phyloP scores from a whole-genome alignment of 2,888 invertebrate species.

The Drosophila limbata region DNA sequence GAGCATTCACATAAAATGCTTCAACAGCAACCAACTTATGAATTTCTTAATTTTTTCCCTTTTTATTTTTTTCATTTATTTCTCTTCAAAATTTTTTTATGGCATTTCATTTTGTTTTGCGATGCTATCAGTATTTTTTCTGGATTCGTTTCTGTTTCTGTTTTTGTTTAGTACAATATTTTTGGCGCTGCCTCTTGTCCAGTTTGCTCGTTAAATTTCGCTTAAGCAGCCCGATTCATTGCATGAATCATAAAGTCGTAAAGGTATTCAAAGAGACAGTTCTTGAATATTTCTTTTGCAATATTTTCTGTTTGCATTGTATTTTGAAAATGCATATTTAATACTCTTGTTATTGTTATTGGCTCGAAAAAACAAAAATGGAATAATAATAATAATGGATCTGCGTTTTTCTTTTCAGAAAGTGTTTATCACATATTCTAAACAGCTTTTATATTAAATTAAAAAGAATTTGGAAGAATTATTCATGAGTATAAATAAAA shows the following conservation, averaged over 20 bases:
- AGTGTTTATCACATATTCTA: too few species aligned
- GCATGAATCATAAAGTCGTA: slow-evolving; percentile 66
- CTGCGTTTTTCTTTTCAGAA: not conserved
- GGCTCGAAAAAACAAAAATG: too few species aligned
- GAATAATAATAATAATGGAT: too few species aligned
- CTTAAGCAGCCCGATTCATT: slow-evolving; percentile 46
- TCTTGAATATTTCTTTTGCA: slow-evolving; percentile 8
- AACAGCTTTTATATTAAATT: too few species aligned
- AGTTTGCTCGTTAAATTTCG: slow-evolving; percentile 57
- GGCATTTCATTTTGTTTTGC: slow-evolving; percentile 62
- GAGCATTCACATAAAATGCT: slow-evolving; percentile 60
- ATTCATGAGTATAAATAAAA: too few species aligned
- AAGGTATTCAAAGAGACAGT: slow-evolving; percentile 36
- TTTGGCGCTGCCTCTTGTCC: slow-evolving; percentile 30
- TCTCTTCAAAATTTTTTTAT: slow-evolving; percentile 52
- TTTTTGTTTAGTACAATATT: slow-evolving; percentile 14
- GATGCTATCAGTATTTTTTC: slow-evolving; percentile 64
- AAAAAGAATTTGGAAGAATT: too few species aligned
- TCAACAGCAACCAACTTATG: slow-evolving; percentile 70
- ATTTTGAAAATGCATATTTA: not conserved
- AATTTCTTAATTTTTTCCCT: slow-evolving; percentile 61
- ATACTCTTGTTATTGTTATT: not conserved
- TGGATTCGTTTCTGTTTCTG: slow-evolving; percentile 35
- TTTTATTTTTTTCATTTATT: slow-evolving; percentile 11
- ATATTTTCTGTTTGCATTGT: not conserved